Conservation (phyloP, 1,140 invertebrate genomes). For the Pseudomyrmex flavicornis region DNA sequence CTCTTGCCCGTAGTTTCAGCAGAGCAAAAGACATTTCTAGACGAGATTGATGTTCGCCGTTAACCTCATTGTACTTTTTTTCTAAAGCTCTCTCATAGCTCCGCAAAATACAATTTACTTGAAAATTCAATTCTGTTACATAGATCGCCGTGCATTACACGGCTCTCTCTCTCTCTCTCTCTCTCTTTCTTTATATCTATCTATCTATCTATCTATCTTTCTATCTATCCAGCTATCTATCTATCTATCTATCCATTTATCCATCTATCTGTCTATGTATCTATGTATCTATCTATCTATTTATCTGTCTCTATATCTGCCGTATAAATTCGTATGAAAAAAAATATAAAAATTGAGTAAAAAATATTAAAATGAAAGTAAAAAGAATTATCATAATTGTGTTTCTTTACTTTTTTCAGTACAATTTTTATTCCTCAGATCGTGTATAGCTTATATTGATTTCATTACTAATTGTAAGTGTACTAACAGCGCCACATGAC, state of each 20-base stretch:
- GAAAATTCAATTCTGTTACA: constrained; percentile 18
- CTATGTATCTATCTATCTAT: too few relatives aligned
- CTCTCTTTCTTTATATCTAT: too few relatives aligned
- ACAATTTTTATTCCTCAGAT: constrained; percentile 7
- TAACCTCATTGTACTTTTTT: constrained; percentile 21
- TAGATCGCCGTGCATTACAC: neutral
- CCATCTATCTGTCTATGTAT: too few relatives aligned
- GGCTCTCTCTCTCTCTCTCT: too few relatives aligned
- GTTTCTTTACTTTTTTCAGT: too few relatives aligned
- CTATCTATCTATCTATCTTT: too few relatives aligned
- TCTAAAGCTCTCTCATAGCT: neutral
- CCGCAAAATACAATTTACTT: constrained; percentile 23
- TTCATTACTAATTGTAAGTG: constrained; percentile 26
- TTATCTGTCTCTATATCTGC: neutral
- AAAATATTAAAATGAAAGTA: too few relatives aligned
- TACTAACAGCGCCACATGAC: constrained; percentile 63
- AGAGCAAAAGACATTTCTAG: neutral
- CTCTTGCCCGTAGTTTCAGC: constrained; percentile 14
- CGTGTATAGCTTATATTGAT: neutral
- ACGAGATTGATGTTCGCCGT: constrained; percentile 22
- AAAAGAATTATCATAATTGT: too few relatives aligned
- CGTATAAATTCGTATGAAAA: neutral
- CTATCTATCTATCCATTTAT: too few relatives aligned
- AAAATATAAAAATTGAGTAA: neutral
- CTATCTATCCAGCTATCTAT: too few relatives aligned